A percentile compares a stretch with the other conserved stretches of the same genome.
phyloP scores from a whole-genome alignment of 1,140 invertebrate genomes.

The Sycobia sp. region DNA sequence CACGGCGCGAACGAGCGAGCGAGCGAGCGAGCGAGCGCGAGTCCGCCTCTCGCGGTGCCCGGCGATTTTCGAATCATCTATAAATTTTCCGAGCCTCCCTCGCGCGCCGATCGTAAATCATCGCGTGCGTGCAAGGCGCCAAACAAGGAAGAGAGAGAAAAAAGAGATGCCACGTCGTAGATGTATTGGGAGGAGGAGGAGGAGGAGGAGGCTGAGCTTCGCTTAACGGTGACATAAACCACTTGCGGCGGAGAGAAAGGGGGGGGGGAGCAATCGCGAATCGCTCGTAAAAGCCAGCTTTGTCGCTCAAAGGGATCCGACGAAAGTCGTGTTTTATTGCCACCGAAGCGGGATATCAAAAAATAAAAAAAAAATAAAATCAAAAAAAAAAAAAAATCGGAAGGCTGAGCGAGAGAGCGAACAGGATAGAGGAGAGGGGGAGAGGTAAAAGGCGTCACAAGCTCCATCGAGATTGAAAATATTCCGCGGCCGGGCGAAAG shows the following conservation, averaged over 20 bases:
- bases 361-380: not conserved
- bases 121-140: not conserved
- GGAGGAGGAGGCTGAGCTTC: not conserved
- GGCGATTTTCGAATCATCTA: conserved; percentile 24
- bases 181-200: not conserved
- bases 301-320: conserved; percentile 22
- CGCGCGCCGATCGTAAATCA: conserved; percentile 24
- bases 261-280: conserved; percentile 24
- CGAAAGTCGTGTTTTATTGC: conserved; percentile 22
- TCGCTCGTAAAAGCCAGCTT: conserved; percentile 29
- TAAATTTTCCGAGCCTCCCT: conserved; percentile 26
- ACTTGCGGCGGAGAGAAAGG: not conserved
- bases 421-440: no score
- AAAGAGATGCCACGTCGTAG: not conserved
- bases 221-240: conserved; percentile 30
- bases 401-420: no score
- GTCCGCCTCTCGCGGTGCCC: not conserved
- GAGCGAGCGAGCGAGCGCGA: no score
- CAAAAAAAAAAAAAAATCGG: not conserved
- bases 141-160: not conserved
- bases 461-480: no score
- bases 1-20: no score
- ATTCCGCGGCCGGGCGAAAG: no score
- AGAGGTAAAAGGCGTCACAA: no score
- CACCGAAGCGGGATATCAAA: not conserved